Evolutionary conservation across 2,113 vertebrate species (phyloP).

Genomic region (Irena cyanogastra): DNA sequence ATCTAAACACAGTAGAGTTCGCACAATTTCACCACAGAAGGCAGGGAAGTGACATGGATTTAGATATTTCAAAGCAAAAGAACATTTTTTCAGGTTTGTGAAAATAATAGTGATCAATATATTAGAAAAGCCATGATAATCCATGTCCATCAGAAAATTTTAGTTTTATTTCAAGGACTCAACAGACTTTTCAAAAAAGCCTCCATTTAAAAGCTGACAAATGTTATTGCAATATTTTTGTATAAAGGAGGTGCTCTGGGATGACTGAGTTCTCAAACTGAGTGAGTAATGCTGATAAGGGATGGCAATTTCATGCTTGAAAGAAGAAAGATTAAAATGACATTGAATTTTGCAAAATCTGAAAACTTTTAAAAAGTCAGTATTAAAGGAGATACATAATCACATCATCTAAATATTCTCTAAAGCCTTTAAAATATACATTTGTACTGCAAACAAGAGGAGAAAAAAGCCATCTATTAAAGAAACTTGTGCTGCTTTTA

Average conservation of each 20-base stretch:
- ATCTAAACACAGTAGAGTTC: accelerated
- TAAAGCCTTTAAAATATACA: background rate
- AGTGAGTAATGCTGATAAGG: background rate
- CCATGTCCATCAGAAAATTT: background rate
- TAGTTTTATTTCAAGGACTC: background rate
- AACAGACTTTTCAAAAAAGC: background rate
- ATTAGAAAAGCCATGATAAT: background rate
- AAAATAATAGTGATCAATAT: background rate
- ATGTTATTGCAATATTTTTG: background rate
- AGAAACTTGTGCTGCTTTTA: background rate
- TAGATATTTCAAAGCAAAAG: background rate
- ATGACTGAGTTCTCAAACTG: background rate
- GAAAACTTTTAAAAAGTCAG: background rate
- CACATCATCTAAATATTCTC: background rate
- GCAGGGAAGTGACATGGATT: background rate
- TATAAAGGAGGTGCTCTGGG: background rate
- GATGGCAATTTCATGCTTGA: background rate
- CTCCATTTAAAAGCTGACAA: background rate
- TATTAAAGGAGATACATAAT: background rate
- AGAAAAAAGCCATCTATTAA: background rate
- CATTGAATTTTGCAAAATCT: background rate
- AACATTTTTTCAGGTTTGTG: background rate
- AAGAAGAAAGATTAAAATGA: background rate
- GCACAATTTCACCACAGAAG: background rate
- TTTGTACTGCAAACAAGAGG: background rate